Percentiles rank a stretch among this genome's conserved stretches.
These are phyloP conservation scores for Siphamia tubifer DNA, from an alignment of 2,113 vertebrate genomes.

Conservation along the genomic window DNA sequence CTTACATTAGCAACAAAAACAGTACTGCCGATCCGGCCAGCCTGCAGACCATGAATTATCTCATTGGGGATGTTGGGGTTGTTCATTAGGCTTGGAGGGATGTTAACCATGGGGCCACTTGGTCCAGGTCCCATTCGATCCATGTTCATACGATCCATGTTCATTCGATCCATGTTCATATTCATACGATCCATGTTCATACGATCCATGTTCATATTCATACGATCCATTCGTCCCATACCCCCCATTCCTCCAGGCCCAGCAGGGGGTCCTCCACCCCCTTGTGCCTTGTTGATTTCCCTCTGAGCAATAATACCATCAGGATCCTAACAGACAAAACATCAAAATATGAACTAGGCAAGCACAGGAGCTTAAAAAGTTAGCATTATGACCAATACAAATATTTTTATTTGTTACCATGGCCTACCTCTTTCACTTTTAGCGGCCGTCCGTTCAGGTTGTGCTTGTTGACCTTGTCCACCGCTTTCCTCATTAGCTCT, in stretches of 20 bases:
- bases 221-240: constrained; percentile 65
- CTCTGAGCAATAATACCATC: constrained; percentile 93
- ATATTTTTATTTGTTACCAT: background rate
- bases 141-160: constrained; percentile 81
- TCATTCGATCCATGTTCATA: constrained; percentile 84
- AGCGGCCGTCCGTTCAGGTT: constrained; percentile 93
- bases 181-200: constrained; percentile 74
- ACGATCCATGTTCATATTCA: constrained; percentile 83
- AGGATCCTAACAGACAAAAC: constrained; percentile 81
- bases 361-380: background rate
- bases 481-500: constrained; percentile 97
- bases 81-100: constrained; percentile 94
- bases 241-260: constrained; percentile 76
- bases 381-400: background rate
- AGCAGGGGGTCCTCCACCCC: constrained; percentile 72
- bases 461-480: constrained; percentile 97
- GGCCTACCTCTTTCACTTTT: constrained; percentile 93
- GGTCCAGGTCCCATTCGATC: constrained; percentile 79
- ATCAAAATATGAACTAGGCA: background rate
- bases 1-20: constrained; percentile 97
- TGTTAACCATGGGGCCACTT: constrained; percentile 85
- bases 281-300: constrained; percentile 86
- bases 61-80: constrained; percentile 98
- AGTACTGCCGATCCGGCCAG: constrained; percentile 93
- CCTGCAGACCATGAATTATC: constrained; percentile 95